Evolutionary conservation across 2,888 invertebrate genomes (phyloP).

Genomic region (Macrosiphum euphorbiae): DNA sequence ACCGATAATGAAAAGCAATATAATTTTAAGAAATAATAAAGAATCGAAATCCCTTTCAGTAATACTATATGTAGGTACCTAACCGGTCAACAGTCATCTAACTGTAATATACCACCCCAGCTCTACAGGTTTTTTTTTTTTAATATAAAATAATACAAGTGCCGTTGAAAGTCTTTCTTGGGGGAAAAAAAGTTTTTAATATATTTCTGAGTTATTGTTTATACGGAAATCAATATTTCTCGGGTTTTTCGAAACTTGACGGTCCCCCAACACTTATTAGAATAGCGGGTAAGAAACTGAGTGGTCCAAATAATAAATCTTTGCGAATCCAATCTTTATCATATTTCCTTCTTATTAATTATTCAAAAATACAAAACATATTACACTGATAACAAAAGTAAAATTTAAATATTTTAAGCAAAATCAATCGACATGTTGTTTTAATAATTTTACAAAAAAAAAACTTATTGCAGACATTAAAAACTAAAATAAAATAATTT

Average conservation of each 20-base stretch:
- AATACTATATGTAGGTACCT: constrained; percentile 38
- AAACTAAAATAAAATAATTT: neutral
- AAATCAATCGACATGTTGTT: neutral
- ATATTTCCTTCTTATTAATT: constrained; percentile 6
- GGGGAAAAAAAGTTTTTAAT: constrained; percentile 60
- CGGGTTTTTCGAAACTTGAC: constrained; percentile 41
- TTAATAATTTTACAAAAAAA: neutral
- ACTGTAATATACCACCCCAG: constrained; percentile 57
- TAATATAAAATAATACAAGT: constrained; percentile 63
- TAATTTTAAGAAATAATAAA: constrained; percentile 45
- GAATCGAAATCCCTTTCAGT: constrained; percentile 48
- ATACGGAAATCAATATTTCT: constrained; percentile 61
- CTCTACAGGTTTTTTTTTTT: constrained; percentile 54
- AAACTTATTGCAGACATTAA: neutral
- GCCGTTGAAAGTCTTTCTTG: constrained; percentile 55
- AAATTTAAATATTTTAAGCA: neutral
- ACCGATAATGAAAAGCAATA: constrained; percentile 13
- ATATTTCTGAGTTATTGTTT: constrained; percentile 64
- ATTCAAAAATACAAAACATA: neutral
- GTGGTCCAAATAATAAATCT: neutral
- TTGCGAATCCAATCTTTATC: neutral
- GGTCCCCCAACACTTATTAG: constrained; percentile 38
- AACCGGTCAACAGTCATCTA: constrained; percentile 54
- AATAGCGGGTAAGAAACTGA: neutral
- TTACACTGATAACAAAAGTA: neutral